Conservation (phyloP, 2,113 vertebrate genomes). For the Perca fluviatilis region DNA sequence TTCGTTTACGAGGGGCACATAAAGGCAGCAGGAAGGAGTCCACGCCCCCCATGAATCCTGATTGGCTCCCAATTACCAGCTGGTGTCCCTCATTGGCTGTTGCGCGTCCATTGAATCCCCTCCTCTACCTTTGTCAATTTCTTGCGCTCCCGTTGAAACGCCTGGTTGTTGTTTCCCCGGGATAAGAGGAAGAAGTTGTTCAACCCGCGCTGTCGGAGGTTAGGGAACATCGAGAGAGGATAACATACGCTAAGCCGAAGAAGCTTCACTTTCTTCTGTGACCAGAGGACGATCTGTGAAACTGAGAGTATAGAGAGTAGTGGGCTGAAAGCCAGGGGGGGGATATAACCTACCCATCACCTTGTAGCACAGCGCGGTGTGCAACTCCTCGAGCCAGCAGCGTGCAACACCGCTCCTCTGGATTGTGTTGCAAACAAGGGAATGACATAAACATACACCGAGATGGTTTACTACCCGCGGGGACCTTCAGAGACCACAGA, state of each 20-base stretch:
- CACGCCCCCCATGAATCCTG: conserved; percentile 61
- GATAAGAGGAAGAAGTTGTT: conserved; percentile 46
- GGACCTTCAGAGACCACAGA: conserved; percentile 43
- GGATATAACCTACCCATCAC: conserved; percentile 52
- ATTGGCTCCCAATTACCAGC: conserved; percentile 71
- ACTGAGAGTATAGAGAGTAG: conserved; percentile 21
- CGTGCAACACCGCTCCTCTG: conserved; percentile 32
- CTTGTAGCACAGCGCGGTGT: conserved; percentile 37
- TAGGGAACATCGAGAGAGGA: conserved; percentile 8
- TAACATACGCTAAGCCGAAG: not conserved
- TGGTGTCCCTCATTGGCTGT: conserved; percentile 73
- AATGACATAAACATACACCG: conserved; percentile 59
- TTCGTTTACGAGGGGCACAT: not conserved
- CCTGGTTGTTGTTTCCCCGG: conserved; percentile 70
- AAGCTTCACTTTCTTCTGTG: not conserved
- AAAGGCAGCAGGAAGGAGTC: conserved; percentile 42
- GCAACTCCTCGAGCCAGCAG: conserved; percentile 38
- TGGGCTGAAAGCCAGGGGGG: not conserved
- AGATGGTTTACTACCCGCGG: conserved; percentile 74
- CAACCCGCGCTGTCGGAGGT: not conserved
- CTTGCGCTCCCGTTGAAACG: conserved; percentile 81
- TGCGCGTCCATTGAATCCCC: conserved; percentile 75
- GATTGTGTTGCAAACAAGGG: conserved; percentile 46
- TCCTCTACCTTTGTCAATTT: conserved; percentile 87
- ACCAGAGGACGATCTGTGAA: conserved; percentile 1